Evolutionary conservation across 2,888 invertebrate species (phyloP).

Genomic region (Eupithecia exiguata): DNA sequence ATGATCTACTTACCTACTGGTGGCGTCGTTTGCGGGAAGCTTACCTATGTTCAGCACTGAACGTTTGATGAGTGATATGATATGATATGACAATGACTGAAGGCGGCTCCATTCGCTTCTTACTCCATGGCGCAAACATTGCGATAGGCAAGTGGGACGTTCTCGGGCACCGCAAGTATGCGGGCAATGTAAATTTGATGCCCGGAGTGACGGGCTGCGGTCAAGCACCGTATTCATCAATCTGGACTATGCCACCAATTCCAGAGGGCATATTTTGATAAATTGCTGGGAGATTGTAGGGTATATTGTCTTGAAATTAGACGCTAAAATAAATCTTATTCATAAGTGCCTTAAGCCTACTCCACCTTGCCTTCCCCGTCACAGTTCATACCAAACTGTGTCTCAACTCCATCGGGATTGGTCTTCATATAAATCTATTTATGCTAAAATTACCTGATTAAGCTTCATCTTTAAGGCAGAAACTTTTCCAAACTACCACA

Average conservation of each 20-base stretch:
- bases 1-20: background rate
- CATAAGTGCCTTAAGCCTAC: too few species aligned
- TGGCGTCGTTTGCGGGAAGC: background rate
- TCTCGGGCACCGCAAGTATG: conserved; percentile 71
- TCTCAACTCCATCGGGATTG: background rate
- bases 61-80: background rate
- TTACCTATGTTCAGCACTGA: background rate
- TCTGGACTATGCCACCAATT: conserved; percentile 64
- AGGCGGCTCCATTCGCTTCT: background rate
- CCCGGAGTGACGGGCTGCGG: conserved; percentile 67
- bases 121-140: conserved; percentile 26
- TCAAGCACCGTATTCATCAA: conserved; percentile 60
- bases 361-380: background rate
- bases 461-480: too few species aligned
- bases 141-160: conserved; percentile 55
- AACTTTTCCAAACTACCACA: background rate
- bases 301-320: conserved; percentile 6
- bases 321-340: background rate
- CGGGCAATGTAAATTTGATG: conserved; percentile 77
- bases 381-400: too few species aligned
- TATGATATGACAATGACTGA: background rate
- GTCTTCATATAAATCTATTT: background rate
- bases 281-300: conserved; percentile 42
- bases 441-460: background rate
- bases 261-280: conserved; percentile 55